phyloP scores from a whole-genome alignment of 2,888 invertebrate species.

The Cerastis leucographa region DNA sequence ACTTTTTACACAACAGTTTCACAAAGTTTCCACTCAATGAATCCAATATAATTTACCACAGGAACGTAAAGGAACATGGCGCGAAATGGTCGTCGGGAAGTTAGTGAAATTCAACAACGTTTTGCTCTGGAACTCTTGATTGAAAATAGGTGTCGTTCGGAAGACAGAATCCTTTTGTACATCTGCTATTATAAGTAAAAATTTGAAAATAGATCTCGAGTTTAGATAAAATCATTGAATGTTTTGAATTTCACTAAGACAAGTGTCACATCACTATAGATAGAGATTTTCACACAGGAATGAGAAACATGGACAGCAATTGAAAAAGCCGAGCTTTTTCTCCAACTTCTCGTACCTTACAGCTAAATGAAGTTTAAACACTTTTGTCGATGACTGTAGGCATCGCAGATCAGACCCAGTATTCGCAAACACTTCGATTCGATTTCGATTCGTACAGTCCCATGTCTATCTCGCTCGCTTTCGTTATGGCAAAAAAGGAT shows the following conservation, averaged over 20 bases:
- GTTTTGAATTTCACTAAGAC: neutral
- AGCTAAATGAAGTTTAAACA: neutral
- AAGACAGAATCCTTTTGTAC: neutral
- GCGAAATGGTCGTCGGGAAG: no score
- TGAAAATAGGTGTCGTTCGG: no score
- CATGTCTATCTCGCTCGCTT: no score
- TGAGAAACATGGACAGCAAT: neutral
- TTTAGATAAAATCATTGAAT: neutral
- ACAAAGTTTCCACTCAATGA: constrained; percentile 10
- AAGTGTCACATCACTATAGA: no score
- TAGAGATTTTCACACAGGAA: neutral
- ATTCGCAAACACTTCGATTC: no score
- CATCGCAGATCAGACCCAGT: no score
- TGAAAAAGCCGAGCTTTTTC: neutral
- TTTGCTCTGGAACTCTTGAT: neutral
- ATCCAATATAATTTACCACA: constrained; percentile 24
- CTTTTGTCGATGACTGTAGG: neutral
- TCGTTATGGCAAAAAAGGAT: no score
- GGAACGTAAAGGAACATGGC: neutral
- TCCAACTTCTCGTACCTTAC: neutral
- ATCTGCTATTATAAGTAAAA: neutral
- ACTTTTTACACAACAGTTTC: neutral
- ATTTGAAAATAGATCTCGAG: neutral
- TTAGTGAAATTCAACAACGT: neutral
- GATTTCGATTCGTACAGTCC: no score